Base-by-base conservation (phyloP, 2,113 vertebrate species). In the Strix uralensis region DNA sequence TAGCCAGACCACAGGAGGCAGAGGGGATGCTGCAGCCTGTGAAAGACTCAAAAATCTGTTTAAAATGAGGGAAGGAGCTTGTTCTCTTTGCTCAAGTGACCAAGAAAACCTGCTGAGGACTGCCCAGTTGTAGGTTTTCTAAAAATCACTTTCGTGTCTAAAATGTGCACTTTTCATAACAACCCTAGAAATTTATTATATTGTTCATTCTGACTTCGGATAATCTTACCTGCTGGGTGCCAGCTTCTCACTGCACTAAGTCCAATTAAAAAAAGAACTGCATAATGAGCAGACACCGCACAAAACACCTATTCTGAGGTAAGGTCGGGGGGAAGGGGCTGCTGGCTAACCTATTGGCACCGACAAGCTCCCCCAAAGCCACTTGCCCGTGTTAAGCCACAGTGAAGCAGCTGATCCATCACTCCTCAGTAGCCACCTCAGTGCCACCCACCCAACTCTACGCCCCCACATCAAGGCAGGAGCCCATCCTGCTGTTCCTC, bases 391-490 rank as follows among this genome's bases (percentile, higher is more conserved):
- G 54, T 26, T 10, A 91, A 88, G 67, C 52, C 34, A 2, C 11
- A 12, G 46, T 47, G 47, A 65, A 91, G 81, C 70, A 32, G 34
- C 59, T 10, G 63, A 44, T 3, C 66, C 69, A 9, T 49, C 16
- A 2, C 38, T 30, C 42, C 34, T 59, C 44, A 20, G 57, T 0
- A 49, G 66, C 66, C 69, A n/a, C 1, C 77, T 46, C 44, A 3
- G 47, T 1, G 5, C 59, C 75, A 30, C 3, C 69, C 51, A 51
- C 34, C 72, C 26, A 42, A 11, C 27, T 15, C 55, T 10, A 8
- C 0, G 11, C 15, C n/a, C 22, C 20, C 1, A 4, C 3, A 1
- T 2, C 46, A 12, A 20, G 49, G 46, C 4, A 8, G 40, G 49
- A 57, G 42, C 27, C 6, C 2, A 0, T 36, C 61, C 62, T 75